These are phyloP conservation scores for Dicaeum eximium DNA, from an alignment of 2,113 vertebrate genomes.

Conservation along the genomic window DNA sequence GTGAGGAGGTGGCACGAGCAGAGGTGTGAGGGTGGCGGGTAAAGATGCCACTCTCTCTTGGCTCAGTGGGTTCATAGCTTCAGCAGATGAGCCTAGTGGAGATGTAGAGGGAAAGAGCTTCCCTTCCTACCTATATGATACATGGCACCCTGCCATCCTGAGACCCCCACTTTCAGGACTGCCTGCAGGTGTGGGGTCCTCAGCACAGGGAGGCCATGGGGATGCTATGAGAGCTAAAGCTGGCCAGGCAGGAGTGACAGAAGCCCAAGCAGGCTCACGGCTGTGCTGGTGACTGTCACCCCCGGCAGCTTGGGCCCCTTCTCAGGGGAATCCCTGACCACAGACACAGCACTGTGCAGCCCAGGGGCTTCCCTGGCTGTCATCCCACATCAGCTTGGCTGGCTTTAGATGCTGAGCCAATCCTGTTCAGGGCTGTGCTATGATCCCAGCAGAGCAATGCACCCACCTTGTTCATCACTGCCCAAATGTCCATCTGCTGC, in stretches of 20 bases:
- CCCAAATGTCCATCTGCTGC: not conserved
- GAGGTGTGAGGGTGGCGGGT: not conserved
- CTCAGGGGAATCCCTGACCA: not conserved
- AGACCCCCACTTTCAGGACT: not conserved
- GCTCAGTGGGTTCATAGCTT: not conserved
- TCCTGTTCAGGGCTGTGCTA: not conserved
- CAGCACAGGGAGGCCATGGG: not conserved
- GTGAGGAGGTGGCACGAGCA: not conserved
- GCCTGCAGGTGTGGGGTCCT: not conserved
- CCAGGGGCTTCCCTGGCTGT: not conserved
- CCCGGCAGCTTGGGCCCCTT: fast-evolving
- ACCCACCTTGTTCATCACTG: not conserved
- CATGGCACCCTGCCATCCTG: not conserved
- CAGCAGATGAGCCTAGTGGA: not conserved
- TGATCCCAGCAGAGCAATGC: not conserved
- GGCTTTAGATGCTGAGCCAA: not conserved
- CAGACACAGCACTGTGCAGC: fast-evolving
- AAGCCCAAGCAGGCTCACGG: not conserved
- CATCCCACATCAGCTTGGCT: fast-evolving
- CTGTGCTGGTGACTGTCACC: not conserved
- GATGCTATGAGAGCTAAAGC: not conserved
- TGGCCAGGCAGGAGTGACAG: fast-evolving
- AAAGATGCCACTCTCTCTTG: not conserved
- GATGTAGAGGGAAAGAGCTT: not conserved
- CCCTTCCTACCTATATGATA: not conserved